Percentiles rank a stretch among this genome's conserved stretches.
Evolutionary conservation across 2,797 vertebrate species (phyloP).

Genomic region (Oophaga sylvatica): DNA sequence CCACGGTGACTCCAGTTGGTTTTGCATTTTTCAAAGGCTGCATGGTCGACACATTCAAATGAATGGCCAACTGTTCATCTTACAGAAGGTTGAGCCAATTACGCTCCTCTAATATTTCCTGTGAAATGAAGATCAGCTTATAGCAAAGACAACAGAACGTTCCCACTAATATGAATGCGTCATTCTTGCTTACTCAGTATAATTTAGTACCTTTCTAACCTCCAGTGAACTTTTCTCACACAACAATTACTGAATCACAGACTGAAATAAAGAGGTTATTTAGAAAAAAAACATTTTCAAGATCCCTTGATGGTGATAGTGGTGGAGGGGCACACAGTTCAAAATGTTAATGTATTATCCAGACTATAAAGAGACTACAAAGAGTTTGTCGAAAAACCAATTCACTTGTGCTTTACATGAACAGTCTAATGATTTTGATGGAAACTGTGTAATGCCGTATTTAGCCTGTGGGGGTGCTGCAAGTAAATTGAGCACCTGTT

Average conservation of each 20-base stretch:
- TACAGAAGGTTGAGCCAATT: not conserved
- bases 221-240: not conserved
- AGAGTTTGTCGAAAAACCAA: not conserved
- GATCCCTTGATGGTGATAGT: too few species aligned
- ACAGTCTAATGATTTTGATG: not conserved
- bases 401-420: not conserved
- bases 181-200: not conserved
- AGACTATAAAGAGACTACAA: not conserved
- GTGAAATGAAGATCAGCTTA: not conserved
- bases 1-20: not conserved
- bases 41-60: not conserved
- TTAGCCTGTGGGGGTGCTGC: not conserved
- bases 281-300: not conserved
- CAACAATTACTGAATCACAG: too few species aligned
- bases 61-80: not conserved
- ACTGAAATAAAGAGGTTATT: not conserved
- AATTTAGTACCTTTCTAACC: not conserved
- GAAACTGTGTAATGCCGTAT: not conserved
- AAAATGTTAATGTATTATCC: not conserved
- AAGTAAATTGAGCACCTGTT: not conserved
- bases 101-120: not conserved
- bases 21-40: not conserved
- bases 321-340: not conserved
- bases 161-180: not conserved
- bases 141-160: not conserved